Evolutionary conservation across 2,113 vertebrate species (phyloP).

Genomic region (Phasianus colchicus): DNA sequence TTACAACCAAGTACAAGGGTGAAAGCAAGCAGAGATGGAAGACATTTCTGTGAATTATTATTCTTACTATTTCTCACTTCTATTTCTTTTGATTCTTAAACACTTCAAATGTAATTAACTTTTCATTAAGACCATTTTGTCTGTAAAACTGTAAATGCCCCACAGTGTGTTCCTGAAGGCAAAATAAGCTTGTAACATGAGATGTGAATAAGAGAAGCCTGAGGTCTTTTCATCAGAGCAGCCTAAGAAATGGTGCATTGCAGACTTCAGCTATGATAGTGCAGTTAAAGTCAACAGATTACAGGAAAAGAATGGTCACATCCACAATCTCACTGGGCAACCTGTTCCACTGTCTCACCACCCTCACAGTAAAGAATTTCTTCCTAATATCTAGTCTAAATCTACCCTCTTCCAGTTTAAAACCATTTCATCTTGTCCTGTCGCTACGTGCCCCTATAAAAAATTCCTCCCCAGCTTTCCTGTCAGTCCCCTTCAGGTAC

Average conservation of each 20-base stretch:
- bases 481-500: no score
- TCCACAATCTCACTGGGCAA: no score
- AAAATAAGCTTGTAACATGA: constrained; percentile 16
- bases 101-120: not conserved
- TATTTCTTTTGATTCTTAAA: not conserved
- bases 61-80: not conserved
- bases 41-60: not conserved
- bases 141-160: not conserved
- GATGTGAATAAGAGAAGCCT: constrained; percentile 7
- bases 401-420: no score
- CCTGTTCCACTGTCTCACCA: no score
- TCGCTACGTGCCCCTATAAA: no score
- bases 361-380: no score
- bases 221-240: constrained; percentile 38
- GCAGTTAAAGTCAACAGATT: not conserved
- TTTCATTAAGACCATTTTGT: not conserved
- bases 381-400: no score
- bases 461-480: no score
- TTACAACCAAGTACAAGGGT: not conserved
- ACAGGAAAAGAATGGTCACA: not conserved
- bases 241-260: not conserved
- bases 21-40: not conserved
- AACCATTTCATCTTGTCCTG: no score
- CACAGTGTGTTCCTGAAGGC: not conserved
- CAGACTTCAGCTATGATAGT: not conserved